These are phyloP conservation scores for Diloba caeruleocephala DNA, from an alignment of 2,888 invertebrate species.

Conservation along the genomic window DNA sequence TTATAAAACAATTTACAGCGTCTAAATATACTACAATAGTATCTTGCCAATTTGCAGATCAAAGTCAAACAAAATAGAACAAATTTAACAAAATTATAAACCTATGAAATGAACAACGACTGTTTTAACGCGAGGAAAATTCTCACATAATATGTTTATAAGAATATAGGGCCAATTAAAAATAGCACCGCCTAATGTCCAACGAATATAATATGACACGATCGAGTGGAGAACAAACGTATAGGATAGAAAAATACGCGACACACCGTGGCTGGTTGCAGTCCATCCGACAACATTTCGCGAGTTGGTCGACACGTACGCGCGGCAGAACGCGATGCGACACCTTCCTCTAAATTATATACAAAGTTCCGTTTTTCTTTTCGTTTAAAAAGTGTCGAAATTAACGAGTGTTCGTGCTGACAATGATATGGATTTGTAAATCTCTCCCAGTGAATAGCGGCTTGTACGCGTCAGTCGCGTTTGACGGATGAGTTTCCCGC, in stretches of 20 bases:
- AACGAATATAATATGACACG: constrained; percentile 75
- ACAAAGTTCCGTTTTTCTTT: constrained; percentile 24
- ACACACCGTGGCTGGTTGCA: constrained; percentile 72
- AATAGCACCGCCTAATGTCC: constrained; percentile 77
- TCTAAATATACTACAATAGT: constrained; percentile 5
- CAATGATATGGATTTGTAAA: constrained; percentile 78
- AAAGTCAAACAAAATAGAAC: constrained; percentile 26
- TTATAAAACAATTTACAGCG: not conserved
- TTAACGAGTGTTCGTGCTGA: constrained; percentile 58
- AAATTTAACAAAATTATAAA: constrained; percentile 27
- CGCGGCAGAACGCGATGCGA: constrained; percentile 48
- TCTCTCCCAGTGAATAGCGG: constrained; percentile 68
- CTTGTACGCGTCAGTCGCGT: constrained; percentile 75
- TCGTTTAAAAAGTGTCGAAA: constrained; percentile 52
- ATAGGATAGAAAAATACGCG: constrained; percentile 80
- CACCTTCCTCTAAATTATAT: constrained; percentile 23
- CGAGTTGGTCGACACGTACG: constrained; percentile 81
- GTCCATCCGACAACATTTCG: constrained; percentile 82
- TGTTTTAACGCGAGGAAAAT: constrained; percentile 21
- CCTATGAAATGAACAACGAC: constrained; percentile 21
- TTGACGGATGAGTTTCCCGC: constrained; percentile 85
- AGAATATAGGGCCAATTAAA: constrained; percentile 72
- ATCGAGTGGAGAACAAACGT: constrained; percentile 74
- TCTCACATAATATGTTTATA: constrained; percentile 36
- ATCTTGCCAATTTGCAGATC: constrained; percentile 33